Conservation (phyloP, 2,113 vertebrate species). For the Recurvirostra avosetta region DNA sequence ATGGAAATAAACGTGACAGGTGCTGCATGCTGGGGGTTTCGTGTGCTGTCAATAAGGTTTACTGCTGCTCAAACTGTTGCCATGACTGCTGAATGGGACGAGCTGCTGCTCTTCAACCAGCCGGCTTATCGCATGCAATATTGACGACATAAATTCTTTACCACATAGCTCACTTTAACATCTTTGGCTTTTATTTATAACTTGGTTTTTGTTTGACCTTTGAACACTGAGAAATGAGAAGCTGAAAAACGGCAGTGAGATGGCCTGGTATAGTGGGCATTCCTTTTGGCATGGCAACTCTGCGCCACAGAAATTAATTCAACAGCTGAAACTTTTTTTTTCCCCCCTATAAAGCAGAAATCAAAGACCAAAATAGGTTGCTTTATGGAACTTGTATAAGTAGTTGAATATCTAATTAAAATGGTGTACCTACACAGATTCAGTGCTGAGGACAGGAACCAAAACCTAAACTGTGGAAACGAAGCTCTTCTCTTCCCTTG, state of each 20-base stretch:
- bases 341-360: background rate
- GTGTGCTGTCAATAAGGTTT: background rate
- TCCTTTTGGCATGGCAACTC: background rate
- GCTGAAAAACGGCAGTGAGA: background rate
- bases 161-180: conserved; percentile 6
- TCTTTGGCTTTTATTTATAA: background rate
- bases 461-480: background rate
- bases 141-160: background rate
- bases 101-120: background rate
- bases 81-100: background rate
- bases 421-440: background rate
- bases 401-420: background rate
- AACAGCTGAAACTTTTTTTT: background rate
- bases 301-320: background rate
- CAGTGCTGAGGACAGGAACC: background rate
- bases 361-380: background rate
- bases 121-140: background rate
- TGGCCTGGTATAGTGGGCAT: background rate
- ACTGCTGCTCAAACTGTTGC: background rate
- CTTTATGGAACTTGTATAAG: background rate
- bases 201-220: conserved; percentile 38
- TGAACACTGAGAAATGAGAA: background rate
- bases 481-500: background rate
- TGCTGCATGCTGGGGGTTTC: background rate
- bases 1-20: conserved; percentile 25